These are phyloP conservation scores for Menidia menidia DNA, from an alignment of 2,797 vertebrate species.

Conservation along the genomic window DNA sequence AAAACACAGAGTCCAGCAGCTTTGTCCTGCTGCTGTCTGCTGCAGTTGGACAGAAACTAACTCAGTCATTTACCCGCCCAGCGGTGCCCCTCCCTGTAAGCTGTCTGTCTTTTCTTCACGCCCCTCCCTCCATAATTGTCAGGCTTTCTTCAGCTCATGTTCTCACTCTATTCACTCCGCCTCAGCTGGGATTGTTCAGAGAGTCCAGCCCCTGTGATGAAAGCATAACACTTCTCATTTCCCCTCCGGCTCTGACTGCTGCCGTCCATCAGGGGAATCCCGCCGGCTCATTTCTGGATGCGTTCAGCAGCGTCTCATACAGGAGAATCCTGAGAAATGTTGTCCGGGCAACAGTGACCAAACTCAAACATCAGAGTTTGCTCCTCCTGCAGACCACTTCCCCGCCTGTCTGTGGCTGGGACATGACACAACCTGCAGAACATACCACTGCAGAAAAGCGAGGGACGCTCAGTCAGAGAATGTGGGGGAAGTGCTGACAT, in stretches of 20 bases:
- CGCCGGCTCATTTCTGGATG: too few relatives aligned
- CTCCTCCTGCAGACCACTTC: not conserved
- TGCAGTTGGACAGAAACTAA: conserved; percentile 29
- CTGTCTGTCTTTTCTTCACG: conserved; percentile 4
- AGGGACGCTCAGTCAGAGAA: conserved; percentile 5
- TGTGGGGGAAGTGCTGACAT: conserved; percentile 26
- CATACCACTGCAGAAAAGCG: conserved; percentile 16
- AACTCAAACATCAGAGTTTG: not conserved
- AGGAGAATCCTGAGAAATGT: not conserved
- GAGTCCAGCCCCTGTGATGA: too few relatives aligned
- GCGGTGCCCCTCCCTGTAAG: conserved; percentile 55
- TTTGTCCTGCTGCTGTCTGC: conserved; percentile 7
- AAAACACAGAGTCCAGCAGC: not conserved
- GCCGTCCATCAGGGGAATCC: too few relatives aligned
- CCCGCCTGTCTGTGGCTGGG: not conserved
- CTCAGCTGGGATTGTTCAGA: too few relatives aligned
- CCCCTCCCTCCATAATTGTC: conserved; percentile 43
- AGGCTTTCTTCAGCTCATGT: not conserved
- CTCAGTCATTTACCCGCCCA: conserved; percentile 12
- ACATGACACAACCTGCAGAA: conserved; percentile 20
- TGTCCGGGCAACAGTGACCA: too few relatives aligned
- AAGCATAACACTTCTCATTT: too few relatives aligned
- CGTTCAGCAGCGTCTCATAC: too few relatives aligned
- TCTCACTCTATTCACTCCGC: too few relatives aligned
- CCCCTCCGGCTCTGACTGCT: too few relatives aligned